phyloP scores from a whole-genome alignment of 2,113 vertebrate species.

The Fregata magnificens region DNA sequence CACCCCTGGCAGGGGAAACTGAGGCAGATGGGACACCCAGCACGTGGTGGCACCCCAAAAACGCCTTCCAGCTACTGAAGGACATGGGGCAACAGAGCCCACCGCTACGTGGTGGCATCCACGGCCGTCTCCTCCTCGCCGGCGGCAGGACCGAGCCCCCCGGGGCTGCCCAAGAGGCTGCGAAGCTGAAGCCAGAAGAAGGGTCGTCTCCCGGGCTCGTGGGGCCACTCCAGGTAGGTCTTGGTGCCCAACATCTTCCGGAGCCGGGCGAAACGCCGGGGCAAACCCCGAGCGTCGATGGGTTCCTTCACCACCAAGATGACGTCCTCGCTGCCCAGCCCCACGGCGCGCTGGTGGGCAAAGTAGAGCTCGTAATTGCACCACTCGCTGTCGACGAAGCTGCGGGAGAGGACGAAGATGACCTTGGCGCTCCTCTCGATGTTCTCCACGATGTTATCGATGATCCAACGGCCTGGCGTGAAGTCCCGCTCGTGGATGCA shows the following conservation, averaged over 20 bases:
- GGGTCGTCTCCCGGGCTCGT: slow-evolving; percentile 67
- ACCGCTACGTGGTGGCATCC: not conserved
- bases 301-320: slow-evolving; percentile 83
- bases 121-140: not conserved
- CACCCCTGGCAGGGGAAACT: not conserved
- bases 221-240: slow-evolving; percentile 87
- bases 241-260: slow-evolving; percentile 81
- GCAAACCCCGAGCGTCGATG: slow-evolving; percentile 73
- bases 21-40: not conserved
- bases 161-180: slow-evolving; percentile 74
- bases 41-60: not conserved
- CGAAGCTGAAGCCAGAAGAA: slow-evolving; percentile 86
- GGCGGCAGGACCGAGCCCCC: fast-evolving
- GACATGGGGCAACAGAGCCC: not conserved
- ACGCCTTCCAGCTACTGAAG: not conserved
- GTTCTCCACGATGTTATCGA: slow-evolving; percentile 89
- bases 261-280: slow-evolving; percentile 81
- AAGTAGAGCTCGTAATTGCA: slow-evolving; percentile 91
- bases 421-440: slow-evolving; percentile 85
- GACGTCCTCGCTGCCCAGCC: slow-evolving; percentile 77
- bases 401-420: slow-evolving; percentile 81
- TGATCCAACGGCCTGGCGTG: slow-evolving; percentile 85
- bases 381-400: slow-evolving; percentile 88
- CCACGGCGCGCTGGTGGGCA: slow-evolving; percentile 83
- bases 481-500: slow-evolving; percentile 89